Evolutionary conservation across 2,797 vertebrate species (phyloP), one percentile per base, ranked within the genome.

Genomic region (Argyrosomus regius): DNA sequence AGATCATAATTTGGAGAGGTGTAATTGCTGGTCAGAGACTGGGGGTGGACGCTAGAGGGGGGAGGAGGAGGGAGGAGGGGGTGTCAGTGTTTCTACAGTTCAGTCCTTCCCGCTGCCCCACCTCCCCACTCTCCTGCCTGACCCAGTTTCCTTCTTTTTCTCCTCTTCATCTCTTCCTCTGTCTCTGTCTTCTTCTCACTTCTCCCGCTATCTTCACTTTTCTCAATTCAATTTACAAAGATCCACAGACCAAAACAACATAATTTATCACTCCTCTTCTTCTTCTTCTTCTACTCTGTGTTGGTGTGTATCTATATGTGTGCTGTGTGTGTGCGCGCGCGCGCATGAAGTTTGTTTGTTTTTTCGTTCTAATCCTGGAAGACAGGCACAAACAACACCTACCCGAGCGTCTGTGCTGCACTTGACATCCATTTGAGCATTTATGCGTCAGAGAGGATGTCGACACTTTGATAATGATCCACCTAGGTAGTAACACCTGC

Each of bases 1-100:
- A 93, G 95, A 96, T 96, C 95, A 96, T 96, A 93, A 96, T 96
- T 96, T 96, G 92, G 92, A 90, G 91, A 88, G 89, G 90, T 95
- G 93, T 95, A 95, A 96, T 96, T 96, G 94, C 94, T 94, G 94
- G 93, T 94, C 93, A 94, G 90, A 90, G 88, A 85, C 79, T 83
- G 49, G 63, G 78, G 81, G 82, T 80, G 68, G 85, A 82, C 1
- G 6, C 73, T 70, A 2, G 43, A 53, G 74, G 74, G 71, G 70
- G 77, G 41, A 24, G 60, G 35, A 5, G 59, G 22, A 24, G 28
- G 43, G 50, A 50, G 63, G 49, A 24, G 56, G 61, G 56, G 83
- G 76, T 84, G 91, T 93, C 93, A 94, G 94, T 92, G 89, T 93
- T 94, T 93, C 92, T 86, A 72, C 85, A 88, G 93, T 87, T 87